Percentiles rank a stretch among this genome's conserved stretches.
phyloP scores from a whole-genome alignment of 2,797 vertebrate genomes.

The Taeniopygia guttata region DNA sequence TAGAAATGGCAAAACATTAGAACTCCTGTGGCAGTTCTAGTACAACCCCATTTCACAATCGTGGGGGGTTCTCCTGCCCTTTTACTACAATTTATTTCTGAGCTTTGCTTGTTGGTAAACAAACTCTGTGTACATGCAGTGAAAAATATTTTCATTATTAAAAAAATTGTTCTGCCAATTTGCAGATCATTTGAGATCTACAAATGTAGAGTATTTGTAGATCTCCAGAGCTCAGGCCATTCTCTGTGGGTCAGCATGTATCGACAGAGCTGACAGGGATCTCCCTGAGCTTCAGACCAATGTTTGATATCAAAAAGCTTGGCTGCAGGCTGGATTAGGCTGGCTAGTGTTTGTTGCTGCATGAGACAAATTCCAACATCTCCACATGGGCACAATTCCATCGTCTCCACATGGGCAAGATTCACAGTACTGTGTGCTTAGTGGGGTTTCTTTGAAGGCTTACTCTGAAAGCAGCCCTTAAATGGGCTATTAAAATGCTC shows the following conservation, averaged over 20 bases:
- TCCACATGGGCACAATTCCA: not conserved
- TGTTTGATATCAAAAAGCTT: not conserved
- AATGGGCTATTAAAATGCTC: not conserved
- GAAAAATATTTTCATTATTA: not conserved
- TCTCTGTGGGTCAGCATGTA: not conserved
- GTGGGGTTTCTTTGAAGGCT: not conserved
- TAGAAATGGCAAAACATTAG: not conserved
- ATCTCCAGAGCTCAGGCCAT: not conserved
- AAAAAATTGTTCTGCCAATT: not conserved
- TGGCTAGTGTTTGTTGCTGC: not conserved
- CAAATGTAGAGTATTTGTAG: not conserved
- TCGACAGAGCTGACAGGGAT: not conserved
- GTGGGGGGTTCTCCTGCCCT: rapidly evolving
- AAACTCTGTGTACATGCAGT: not conserved
- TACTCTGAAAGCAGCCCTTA: not conserved
- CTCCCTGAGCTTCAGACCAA: not conserved
- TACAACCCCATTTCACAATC: not conserved
- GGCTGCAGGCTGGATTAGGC: not conserved
- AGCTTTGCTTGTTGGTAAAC: not conserved
- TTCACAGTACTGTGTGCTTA: not conserved
- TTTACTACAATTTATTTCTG: not conserved
- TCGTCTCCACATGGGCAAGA: not conserved
- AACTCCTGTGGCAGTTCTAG: not conserved
- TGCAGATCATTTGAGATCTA: not conserved
- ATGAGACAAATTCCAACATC: not conserved